Percentiles rank a stretch among this genome's conserved stretches.
Conservation (phyloP, 2,113 vertebrate genomes). For the Microcebus murinus region DNA sequence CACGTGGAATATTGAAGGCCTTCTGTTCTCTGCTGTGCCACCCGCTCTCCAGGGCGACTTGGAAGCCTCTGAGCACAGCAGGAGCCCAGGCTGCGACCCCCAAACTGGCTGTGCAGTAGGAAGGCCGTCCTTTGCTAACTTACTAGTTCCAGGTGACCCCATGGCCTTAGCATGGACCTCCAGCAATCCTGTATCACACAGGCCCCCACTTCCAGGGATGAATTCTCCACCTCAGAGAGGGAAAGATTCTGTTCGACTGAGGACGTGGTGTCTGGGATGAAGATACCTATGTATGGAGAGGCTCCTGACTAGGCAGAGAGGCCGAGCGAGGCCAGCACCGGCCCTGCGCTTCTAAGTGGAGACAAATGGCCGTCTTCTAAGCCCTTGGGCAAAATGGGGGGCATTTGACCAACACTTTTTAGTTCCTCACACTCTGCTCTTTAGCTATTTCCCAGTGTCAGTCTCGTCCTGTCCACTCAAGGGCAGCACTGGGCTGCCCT, state of each 20-base stretch:
- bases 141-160: neutral
- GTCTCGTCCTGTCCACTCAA: neutral
- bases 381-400: neutral
- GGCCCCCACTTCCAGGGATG: neutral
- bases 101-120: neutral
- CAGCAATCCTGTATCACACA: neutral
- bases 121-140: neutral
- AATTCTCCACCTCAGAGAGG: neutral
- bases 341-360: neutral
- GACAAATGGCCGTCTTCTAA: neutral
- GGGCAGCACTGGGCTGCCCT: neutral
- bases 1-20: neutral
- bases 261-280: neutral
- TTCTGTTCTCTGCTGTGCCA: neutral
- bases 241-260: neutral
- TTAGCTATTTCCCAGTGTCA: neutral
- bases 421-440: neutral
- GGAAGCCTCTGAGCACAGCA: neutral
- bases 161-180: neutral
- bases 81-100: neutral
- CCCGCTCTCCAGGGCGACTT: neutral
- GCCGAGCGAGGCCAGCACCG: neutral
- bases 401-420: neutral
- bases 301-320: no score
- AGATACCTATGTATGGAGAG: neutral